Conservation (phyloP, 2,113 vertebrate species). For the Heloderma charlesbogerti region DNA sequence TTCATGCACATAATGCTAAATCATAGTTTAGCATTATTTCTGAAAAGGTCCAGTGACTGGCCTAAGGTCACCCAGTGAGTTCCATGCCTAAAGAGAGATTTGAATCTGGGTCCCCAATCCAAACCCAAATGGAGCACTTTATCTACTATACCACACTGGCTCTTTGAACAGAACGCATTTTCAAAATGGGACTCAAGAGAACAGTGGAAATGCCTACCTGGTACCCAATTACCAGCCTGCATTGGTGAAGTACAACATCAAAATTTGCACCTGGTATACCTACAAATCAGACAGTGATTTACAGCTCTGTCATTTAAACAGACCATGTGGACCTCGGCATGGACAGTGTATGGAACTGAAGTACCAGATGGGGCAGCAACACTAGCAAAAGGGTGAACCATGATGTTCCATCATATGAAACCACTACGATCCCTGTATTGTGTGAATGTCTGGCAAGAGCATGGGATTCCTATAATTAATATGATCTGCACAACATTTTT, state of each 20-base stretch:
- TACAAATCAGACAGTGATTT: neutral
- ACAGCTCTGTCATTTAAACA: neutral
- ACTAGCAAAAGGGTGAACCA: neutral
- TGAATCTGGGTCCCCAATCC: neutral
- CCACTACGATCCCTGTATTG: neutral
- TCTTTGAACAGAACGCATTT: neutral
- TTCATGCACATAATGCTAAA: neutral
- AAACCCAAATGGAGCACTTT: neutral
- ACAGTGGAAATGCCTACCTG: neutral
- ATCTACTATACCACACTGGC: neutral
- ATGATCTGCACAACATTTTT: neutral
- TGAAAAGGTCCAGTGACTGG: neutral
- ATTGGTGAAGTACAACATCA: neutral
- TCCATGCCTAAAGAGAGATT: neutral
- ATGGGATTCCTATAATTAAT: slow-evolving; percentile 10
- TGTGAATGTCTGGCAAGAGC: neutral
- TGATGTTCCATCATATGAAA: neutral
- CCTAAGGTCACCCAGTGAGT: neutral
- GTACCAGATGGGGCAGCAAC: neutral
- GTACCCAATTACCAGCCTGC: neutral
- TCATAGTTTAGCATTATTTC: neutral
- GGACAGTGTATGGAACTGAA: neutral
- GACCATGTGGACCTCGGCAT: too few species aligned
- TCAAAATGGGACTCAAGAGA: neutral
- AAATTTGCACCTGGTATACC: neutral